Evolutionary conservation across 2,888 invertebrate genomes (phyloP).

Genomic region (Seira sanloemensis): DNA sequence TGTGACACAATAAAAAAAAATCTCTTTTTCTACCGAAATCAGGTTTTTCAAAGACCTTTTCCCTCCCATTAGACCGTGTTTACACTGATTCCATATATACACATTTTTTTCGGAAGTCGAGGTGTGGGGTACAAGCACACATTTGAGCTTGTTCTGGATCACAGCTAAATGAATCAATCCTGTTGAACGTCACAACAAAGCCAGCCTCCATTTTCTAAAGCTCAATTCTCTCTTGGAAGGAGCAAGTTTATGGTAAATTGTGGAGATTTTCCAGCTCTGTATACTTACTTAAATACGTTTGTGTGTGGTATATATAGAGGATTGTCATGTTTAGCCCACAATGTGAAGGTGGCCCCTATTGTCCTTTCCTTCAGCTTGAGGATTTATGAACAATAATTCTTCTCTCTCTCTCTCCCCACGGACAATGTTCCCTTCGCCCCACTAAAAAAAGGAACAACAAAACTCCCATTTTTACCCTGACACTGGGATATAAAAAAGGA

Average conservation of each 20-base stretch:
- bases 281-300: background rate
- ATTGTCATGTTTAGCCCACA: constrained; percentile 58
- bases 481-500: background rate
- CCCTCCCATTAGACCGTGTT: background rate
- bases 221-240: background rate
- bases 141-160: constrained; percentile 55
- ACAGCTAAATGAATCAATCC: constrained; percentile 39
- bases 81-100: background rate
- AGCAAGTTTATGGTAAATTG: background rate
- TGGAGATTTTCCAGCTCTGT: background rate
- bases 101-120: constrained; percentile 14
- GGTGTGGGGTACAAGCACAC: constrained; percentile 51
- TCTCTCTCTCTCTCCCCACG: constrained; percentile 60
- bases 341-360: constrained; percentile 66
- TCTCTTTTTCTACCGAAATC: too few species aligned
- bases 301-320: constrained; percentile 12
- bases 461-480: constrained; percentile 52
- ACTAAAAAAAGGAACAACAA: constrained; percentile 56
- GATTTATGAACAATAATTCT: constrained; percentile 70
- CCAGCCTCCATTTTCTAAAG: constrained; percentile 39
- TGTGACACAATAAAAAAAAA: background rate
- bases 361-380: constrained; percentile 61
- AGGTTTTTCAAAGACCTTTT: too few species aligned
- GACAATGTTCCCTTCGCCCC: constrained; percentile 48
- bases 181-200: constrained; percentile 44